Conservation (phyloP, 2,888 invertebrate genomes). For the Vesta saturnalis region DNA sequence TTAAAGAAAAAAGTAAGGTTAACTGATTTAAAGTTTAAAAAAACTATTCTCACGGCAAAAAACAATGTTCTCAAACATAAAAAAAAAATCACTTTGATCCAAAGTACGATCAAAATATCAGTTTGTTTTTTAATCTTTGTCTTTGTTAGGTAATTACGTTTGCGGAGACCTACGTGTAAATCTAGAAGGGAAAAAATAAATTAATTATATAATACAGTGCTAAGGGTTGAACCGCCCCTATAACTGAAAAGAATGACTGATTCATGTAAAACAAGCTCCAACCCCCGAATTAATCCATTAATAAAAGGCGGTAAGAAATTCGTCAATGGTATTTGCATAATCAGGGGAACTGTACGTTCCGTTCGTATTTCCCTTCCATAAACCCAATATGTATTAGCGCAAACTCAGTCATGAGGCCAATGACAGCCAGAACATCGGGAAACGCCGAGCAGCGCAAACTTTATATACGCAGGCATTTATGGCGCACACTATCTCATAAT, state of each 20-base stretch:
- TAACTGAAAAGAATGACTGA: background rate
- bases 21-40: no score
- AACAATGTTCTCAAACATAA: no score
- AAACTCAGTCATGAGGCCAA: slow-evolving; percentile 48
- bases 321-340: slow-evolving; percentile 36
- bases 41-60: no score
- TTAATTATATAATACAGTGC: no score
- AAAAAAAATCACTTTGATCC: no score
- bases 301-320: slow-evolving; percentile 18
- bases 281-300: slow-evolving; percentile 15
- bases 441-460: slow-evolving; percentile 39
- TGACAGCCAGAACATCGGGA: slow-evolving; percentile 44
- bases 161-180: no score
- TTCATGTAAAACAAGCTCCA: slow-evolving; percentile 1
- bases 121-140: no score
- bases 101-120: no score
- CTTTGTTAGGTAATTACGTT: no score
- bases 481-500: slow-evolving; percentile 35
- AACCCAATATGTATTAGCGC: slow-evolving; percentile 42
- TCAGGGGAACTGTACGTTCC: slow-evolving; percentile 35
- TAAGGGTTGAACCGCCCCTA: background rate
- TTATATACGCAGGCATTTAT: slow-evolving; percentile 37
- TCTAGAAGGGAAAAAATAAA: no score
- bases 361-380: slow-evolving; percentile 42
- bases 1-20: no score